These are phyloP conservation scores for Holotrichia oblita DNA, from an alignment of 1,140 invertebrate genomes.

Conservation along the genomic window DNA sequence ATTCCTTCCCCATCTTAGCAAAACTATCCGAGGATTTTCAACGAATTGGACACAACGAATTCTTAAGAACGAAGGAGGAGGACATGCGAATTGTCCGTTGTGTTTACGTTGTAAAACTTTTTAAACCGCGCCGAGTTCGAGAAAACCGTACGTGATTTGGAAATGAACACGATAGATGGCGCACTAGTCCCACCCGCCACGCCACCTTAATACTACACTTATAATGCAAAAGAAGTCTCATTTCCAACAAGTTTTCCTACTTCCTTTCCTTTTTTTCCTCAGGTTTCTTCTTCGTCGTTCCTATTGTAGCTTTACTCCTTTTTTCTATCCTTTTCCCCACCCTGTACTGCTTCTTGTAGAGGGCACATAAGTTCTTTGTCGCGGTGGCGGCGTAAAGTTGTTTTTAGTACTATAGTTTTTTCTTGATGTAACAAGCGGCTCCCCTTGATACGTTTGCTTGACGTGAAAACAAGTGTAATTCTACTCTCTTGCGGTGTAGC, in stretches of 20 bases:
- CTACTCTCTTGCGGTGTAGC: conserved; percentile 32
- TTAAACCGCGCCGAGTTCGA: conserved; percentile 48
- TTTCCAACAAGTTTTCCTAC: conserved; percentile 38
- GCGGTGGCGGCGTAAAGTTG: not conserved
- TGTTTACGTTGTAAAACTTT: conserved; percentile 50
- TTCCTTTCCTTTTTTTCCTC: not conserved
- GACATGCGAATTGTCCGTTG: conserved; percentile 48
- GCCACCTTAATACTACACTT: conserved; percentile 27
- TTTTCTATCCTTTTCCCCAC: not conserved
- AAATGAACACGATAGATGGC: conserved; percentile 37
- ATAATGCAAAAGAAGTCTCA: conserved; percentile 43
- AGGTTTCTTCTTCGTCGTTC: no score
- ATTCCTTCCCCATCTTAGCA: conserved; percentile 6
- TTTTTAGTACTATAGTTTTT: conserved; percentile 29
- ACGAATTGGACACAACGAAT: conserved; percentile 48
- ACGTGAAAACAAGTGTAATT: conserved; percentile 35
- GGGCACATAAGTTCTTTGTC: conserved; percentile 22
- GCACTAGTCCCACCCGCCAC: not conserved
- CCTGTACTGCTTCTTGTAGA: not conserved
- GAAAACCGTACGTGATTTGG: conserved; percentile 44
- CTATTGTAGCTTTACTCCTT: not conserved
- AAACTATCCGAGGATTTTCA: conserved; percentile 47
- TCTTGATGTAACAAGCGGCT: not conserved
- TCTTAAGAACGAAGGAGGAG: conserved; percentile 46
- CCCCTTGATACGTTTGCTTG: conserved; percentile 17